Base-by-base conservation (phyloP, 2,113 vertebrate genomes). In the Syngnathus floridae region DNA sequence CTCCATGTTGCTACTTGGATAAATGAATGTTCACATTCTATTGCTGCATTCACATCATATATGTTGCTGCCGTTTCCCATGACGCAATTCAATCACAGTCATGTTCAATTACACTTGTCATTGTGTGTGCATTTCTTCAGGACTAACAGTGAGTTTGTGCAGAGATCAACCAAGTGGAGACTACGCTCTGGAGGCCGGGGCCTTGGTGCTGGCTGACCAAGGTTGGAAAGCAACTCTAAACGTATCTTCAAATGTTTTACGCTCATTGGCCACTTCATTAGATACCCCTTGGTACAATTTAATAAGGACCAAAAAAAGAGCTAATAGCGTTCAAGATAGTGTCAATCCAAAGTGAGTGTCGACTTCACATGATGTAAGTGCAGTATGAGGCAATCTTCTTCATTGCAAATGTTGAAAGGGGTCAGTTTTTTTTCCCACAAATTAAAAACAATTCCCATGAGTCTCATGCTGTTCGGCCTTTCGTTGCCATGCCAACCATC, bases 171-270 rank as follows among this genome's bases (percentile, higher is more conserved):
- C 92, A 62, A 93, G 94, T 70, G 97, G 96, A 70, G 96, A 99
- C 75, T 99, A 93, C 82, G 92, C 95, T 65, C 88, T 99, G 74
- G 97, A 99, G 90, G 96, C 95, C 12, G 97, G 97, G 67, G 97
- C 96, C 14, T 90, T 99, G 60, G 94, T 99, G 58, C 89, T 99
- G 80, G 95, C 93, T 72, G 96, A 99, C 87, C 97, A 98, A 94
- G 97, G 97, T 99, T 67, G 14, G 51, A 60, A 64, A 36, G 14
- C n/a, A 41, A 14, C 4, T 21, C 10, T 5, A 7, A 38, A 13
- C 38, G n/a, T 35, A 17, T 19, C 38, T 59, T 6, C 16, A 57
- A 7, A 7, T 35, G 6, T 57, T 36, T 57, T 36, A 9, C 31
- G 5, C 35, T 58, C 16, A 38, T 12, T 9, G 5, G 14, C 26